Evolutionary conservation across 2,888 invertebrate genomes (phyloP).

Genomic region (Liopterus haemorrhoidalis): DNA sequence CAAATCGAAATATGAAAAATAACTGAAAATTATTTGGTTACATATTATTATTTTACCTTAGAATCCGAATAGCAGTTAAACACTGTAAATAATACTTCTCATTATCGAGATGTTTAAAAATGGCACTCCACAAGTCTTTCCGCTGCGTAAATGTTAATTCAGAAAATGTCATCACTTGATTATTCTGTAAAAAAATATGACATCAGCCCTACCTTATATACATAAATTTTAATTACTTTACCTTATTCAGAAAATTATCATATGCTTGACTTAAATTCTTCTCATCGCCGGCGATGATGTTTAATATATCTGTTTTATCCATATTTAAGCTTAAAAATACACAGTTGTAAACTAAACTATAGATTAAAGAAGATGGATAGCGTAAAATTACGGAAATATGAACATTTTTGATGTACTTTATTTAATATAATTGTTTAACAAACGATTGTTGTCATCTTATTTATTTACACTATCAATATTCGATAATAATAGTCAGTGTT

Average conservation of each 20-base stretch:
- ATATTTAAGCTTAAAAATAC: too few relatives aligned
- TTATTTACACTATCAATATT: too few relatives aligned
- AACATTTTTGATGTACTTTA: too few relatives aligned
- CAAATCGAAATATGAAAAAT: conserved; percentile 16
- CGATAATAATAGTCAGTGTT: too few relatives aligned
- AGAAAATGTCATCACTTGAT: conserved; percentile 16
- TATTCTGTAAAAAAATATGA: conserved; percentile 11
- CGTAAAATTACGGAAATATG: too few relatives aligned
- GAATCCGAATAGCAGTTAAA: conserved; percentile 57
- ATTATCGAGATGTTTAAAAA: conserved; percentile 55
- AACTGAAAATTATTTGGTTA: conserved; percentile 3
- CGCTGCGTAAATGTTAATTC: conserved; percentile 27
- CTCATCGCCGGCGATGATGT: conserved; percentile 20
- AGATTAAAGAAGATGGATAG: too few relatives aligned
- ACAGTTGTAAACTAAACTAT: too few relatives aligned
- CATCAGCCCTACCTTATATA: conserved; percentile 4
- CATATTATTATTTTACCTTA: conserved; percentile 51
- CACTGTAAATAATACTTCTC: conserved; percentile 51
- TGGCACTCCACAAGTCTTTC: conserved; percentile 54
- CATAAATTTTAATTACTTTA: conserved; percentile 4
- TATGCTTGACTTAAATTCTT: conserved; percentile 7
- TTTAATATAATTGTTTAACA: too few relatives aligned
- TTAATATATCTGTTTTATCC: conserved; percentile 21
- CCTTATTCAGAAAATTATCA: conserved; percentile 23
- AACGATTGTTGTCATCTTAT: too few relatives aligned